phyloP scores from a whole-genome alignment of 2,797 vertebrate species.

The Acanthiza pusilla region DNA sequence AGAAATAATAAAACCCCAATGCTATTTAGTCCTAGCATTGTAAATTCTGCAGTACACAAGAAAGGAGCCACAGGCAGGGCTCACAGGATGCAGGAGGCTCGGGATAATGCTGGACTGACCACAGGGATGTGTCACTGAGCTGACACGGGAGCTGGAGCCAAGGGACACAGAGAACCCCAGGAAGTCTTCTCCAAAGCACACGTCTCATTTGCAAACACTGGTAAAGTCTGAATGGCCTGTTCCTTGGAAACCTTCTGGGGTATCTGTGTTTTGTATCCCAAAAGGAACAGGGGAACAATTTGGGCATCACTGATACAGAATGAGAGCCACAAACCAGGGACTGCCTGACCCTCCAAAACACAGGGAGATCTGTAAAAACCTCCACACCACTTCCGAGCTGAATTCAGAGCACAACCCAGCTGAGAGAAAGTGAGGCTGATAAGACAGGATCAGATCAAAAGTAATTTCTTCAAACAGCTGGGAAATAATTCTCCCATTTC shows the following conservation, averaged over 20 bases:
- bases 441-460: neutral
- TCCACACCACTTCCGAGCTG: neutral
- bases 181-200: neutral
- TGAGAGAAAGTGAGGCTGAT: neutral
- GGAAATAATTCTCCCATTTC: neutral
- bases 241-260: neutral
- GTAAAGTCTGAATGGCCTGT: neutral
- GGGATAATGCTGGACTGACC: neutral
- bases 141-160: neutral
- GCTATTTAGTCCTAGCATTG: neutral
- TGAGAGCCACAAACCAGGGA: accelerated
- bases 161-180: neutral
- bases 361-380: neutral
- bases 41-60: neutral
- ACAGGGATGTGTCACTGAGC: neutral
- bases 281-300: neutral
- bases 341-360: neutral
- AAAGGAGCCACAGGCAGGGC: neutral
- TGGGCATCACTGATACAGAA: neutral
- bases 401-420: neutral
- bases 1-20: neutral
- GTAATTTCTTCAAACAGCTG: neutral
- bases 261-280: neutral
- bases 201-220: neutral
- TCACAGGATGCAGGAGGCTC: neutral